Percentiles rank a stretch among this genome's conserved stretches.
Conservation (phyloP, 35 echinoderm and acorn worm species). For the Heliocidaris tuberculata region DNA sequence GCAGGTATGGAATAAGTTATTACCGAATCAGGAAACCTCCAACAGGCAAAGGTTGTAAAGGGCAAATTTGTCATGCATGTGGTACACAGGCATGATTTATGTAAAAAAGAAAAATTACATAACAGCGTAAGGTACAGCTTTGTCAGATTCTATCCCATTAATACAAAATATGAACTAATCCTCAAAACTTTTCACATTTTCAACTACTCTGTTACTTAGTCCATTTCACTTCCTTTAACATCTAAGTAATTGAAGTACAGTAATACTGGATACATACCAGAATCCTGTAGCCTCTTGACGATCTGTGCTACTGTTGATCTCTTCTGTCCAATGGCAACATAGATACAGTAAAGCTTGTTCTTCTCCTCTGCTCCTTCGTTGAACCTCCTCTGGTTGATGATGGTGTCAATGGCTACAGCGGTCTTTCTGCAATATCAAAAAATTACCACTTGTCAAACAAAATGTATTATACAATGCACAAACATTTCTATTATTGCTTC, state of each 20-base stretch:
- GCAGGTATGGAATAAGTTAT: too few relatives aligned
- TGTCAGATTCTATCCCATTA: too few relatives aligned
- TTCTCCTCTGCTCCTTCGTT: conserved; percentile 94
- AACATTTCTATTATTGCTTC: neutral
- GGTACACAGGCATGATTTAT: too few relatives aligned
- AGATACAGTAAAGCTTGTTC: conserved; percentile 96
- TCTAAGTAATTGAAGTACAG: neutral
- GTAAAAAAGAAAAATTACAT: too few relatives aligned
- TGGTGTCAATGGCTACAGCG: conserved; percentile 98
- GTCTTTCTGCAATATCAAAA: conserved; percentile 72
- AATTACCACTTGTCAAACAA: neutral
- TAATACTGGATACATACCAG: conserved; percentile 53
- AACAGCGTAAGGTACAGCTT: too few relatives aligned
- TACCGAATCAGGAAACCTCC: too few relatives aligned
- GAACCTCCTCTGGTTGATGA: conserved; percentile 99
- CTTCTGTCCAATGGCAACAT: conserved; percentile 99
- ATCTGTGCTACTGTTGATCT: conserved; percentile 98
- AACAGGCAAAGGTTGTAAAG: too few relatives aligned
- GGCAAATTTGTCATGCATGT: too few relatives aligned
- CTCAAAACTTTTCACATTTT: neutral
- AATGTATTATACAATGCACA: neutral
- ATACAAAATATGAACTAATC: too few relatives aligned
- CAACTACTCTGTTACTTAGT: neutral
- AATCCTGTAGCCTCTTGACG: conserved; percentile 87
- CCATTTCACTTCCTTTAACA: too few relatives aligned